These are phyloP conservation scores for Oscheius myriophilus DNA, from an alignment of 2,888 invertebrate species.

Conservation along the genomic window DNA sequence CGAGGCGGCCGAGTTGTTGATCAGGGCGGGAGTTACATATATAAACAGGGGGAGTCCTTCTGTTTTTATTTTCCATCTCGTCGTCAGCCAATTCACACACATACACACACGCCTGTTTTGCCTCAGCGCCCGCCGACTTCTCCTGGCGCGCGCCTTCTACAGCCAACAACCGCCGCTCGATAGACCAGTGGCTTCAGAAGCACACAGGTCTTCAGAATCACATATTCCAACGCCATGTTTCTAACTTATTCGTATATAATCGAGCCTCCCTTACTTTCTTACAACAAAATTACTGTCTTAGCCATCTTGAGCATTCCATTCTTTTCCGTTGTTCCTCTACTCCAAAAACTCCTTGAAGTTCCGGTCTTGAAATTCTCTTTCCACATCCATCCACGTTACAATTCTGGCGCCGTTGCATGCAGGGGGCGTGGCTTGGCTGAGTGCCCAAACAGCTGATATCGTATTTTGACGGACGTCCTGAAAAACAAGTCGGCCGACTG, in stretches of 20 bases:
- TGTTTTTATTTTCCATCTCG: constrained; percentile 29
- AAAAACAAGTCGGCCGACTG: constrained; percentile 18
- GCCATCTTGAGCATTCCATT: no score
- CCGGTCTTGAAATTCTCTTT: constrained; percentile 10
- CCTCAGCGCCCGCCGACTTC: neutral
- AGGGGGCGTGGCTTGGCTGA: constrained; percentile 19
- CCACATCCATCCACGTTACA: neutral
- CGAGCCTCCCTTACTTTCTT: no score
- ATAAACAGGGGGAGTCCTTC: constrained; percentile 27
- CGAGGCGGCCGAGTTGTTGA: constrained; percentile 26
- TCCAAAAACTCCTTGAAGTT: no score
- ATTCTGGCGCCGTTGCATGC: neutral
- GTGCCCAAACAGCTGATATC: constrained; percentile 29
- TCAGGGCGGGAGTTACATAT: constrained; percentile 26
- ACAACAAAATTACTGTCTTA: no score
- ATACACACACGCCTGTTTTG: neutral
- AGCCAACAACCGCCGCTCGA: neutral
- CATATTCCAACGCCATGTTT: no score
- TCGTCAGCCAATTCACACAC: constrained; percentile 20
- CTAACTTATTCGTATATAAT: neutral
- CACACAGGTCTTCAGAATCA: no score
- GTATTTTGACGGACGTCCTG: constrained; percentile 23
- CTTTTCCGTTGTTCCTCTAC: no score
- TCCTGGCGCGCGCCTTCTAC: neutral
- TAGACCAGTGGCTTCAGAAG: constrained; percentile 27